Percentiles rank a stretch among this genome's conserved stretches.
Evolutionary conservation across 1,140 invertebrate species (phyloP).

Genomic region (Drosophila kurseongensis): DNA sequence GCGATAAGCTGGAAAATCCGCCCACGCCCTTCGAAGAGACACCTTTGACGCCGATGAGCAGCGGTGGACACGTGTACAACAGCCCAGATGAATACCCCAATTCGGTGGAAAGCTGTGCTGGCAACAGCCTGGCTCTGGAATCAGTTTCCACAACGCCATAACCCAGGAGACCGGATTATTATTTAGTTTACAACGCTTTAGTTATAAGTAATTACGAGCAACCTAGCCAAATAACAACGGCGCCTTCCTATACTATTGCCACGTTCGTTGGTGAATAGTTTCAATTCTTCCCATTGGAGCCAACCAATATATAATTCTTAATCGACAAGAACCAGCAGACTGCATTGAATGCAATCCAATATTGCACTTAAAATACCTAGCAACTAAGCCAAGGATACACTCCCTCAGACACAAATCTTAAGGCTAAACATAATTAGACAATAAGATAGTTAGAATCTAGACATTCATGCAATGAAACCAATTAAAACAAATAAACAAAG

Average conservation of each 20-base stretch:
- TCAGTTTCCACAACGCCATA: conserved; percentile 57
- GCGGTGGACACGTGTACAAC: conserved; percentile 19
- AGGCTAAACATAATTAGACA: conserved; percentile 19
- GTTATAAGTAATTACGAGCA: conserved; percentile 26
- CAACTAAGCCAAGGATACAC: conserved; percentile 46
- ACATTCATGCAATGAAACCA: conserved; percentile 47
- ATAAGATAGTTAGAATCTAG: conserved; percentile 45
- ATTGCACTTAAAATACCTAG: conserved; percentile 42
- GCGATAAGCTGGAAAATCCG: conserved; percentile 19
- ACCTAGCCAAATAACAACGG: conserved; percentile 33
- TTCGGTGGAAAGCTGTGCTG: conserved; percentile 62
- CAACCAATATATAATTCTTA: conserved; percentile 6
- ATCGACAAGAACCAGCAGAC: conserved; percentile 54
- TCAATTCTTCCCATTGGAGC: conserved; percentile 59
- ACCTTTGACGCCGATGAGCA: conserved; percentile 32
- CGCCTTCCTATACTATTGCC: conserved; percentile 57
- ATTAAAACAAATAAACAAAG: conserved; percentile 21
- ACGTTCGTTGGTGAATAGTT: conserved; percentile 48
- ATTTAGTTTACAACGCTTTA: conserved; percentile 61
- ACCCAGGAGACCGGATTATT: conserved; percentile 58
- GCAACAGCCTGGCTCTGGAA: conserved; percentile 44
- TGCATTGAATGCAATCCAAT: conserved; percentile 68
- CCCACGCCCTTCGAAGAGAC: conserved; percentile 24
- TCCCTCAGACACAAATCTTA: conserved; percentile 38
- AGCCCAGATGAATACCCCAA: conserved; percentile 53